phyloP scores from a whole-genome alignment of 2,113 vertebrate species.

The Pontoporia blainvillei region DNA sequence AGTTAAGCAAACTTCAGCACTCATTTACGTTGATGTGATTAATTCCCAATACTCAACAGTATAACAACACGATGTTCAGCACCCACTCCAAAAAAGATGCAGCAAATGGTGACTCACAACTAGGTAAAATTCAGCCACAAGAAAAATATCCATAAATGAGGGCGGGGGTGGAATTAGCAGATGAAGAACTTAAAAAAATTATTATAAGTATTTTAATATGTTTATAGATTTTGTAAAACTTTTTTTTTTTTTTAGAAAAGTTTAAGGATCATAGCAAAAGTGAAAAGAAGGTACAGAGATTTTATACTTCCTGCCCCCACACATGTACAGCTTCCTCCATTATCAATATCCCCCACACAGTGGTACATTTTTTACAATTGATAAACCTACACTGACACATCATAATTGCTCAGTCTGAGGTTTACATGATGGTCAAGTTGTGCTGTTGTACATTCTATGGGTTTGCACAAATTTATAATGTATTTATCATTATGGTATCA shows the following conservation, averaged over 20 bases:
- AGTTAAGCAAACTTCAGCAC: not conserved
- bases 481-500: not conserved
- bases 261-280: not conserved
- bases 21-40: not conserved
- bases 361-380: not conserved
- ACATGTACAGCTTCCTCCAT: not conserved
- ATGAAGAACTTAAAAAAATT: not conserved
- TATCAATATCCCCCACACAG: not conserved
- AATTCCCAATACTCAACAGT: not conserved
- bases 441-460: not conserved
- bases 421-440: not conserved
- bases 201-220: not conserved
- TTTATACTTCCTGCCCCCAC: not conserved
- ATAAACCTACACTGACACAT: not conserved
- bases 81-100: not conserved
- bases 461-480: not conserved
- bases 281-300: not conserved
- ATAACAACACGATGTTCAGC: not conserved
- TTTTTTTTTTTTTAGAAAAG: too few relatives aligned
- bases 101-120: not conserved
- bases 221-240: not conserved
- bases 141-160: not conserved
- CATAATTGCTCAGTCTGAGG: not conserved
- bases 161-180: not conserved
- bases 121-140: not conserved